Evolutionary conservation across 2,888 invertebrate genomes (phyloP).

Genomic region (Stenodema calcarata): DNA sequence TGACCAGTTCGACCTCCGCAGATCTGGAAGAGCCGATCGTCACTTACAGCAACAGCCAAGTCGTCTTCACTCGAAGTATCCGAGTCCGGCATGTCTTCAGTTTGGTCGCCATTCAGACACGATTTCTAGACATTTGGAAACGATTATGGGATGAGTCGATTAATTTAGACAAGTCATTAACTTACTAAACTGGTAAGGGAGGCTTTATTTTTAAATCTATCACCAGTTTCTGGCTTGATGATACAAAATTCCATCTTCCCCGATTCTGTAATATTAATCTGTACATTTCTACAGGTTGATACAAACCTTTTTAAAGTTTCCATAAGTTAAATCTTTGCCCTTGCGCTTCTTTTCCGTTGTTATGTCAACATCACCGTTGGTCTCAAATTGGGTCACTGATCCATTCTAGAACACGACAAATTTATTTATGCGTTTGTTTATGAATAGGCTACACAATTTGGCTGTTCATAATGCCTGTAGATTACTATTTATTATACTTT

Average conservation of each 20-base stretch:
- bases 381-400: not conserved
- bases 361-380: not conserved
- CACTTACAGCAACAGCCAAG: conserved; percentile 65
- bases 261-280: not conserved
- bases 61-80: conserved; percentile 50
- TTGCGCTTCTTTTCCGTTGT: conserved; percentile 12
- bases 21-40: conserved; percentile 79
- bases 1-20: conserved; percentile 85
- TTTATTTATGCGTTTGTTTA: too few species aligned
- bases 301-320: conserved; percentile 27
- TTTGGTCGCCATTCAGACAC: not conserved
- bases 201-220: too few species aligned
- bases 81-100: not conserved
- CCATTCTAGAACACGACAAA: not conserved
- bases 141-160: too few species aligned
- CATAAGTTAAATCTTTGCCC: conserved; percentile 10
- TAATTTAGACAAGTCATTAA: too few species aligned
- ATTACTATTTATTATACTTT: too few species aligned
- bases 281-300: not conserved
- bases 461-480: too few species aligned
- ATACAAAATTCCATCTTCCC: not conserved
- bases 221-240: too few species aligned
- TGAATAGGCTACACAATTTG: too few species aligned
- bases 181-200: too few species aligned
- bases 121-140: conserved; percentile 19